These are phyloP conservation scores for Sphecodes monilicornis DNA, from an alignment of 2,888 invertebrate genomes.

Conservation along the genomic window DNA sequence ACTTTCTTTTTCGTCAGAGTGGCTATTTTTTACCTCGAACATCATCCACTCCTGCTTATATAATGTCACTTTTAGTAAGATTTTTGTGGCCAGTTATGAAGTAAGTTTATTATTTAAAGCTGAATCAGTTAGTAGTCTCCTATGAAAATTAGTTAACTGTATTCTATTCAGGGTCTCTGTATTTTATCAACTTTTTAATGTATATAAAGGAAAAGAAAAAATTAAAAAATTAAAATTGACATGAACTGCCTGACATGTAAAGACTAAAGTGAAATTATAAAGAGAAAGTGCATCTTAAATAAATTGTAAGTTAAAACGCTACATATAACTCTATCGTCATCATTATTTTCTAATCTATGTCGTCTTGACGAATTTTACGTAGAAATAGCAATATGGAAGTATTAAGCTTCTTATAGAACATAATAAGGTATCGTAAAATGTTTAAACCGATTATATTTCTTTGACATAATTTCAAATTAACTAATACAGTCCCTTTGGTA, in stretches of 20 bases:
- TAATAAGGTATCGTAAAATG: neutral
- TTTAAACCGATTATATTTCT: neutral
- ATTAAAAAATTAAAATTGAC: neutral
- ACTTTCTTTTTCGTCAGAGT: conserved; percentile 29
- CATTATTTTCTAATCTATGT: neutral
- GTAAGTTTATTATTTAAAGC: neutral
- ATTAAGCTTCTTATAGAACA: neutral
- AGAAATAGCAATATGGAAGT: neutral
- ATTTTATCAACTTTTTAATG: neutral
- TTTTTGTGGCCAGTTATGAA: neutral
- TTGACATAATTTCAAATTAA: neutral
- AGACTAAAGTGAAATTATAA: neutral
- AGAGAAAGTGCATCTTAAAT: neutral
- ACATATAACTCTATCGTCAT: neutral
- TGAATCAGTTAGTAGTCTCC: neutral
- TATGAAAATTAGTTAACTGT: neutral
- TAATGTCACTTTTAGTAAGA: conserved; percentile 17
- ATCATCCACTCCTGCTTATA: conserved; percentile 13
- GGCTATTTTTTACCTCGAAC: conserved; percentile 14
- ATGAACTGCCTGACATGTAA: neutral
- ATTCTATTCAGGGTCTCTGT: neutral
- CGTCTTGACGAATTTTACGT: neutral
- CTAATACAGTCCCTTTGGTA: neutral
- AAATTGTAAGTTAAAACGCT: neutral
- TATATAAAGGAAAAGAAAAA: neutral